phyloP scores from a whole-genome alignment of 2,797 vertebrate species.

The Eleutherodactylus coqui region DNA sequence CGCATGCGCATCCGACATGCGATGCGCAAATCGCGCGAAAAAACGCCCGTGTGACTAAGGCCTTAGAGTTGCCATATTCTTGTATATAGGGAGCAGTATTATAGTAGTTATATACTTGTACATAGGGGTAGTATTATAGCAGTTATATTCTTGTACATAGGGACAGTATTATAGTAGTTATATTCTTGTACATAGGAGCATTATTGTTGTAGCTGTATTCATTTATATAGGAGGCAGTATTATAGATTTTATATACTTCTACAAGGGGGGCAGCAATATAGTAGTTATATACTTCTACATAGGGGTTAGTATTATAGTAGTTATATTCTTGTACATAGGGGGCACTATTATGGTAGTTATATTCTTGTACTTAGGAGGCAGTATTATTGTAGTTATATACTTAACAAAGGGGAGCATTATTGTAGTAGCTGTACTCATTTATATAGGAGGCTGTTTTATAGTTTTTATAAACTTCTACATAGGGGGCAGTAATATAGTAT shows the following conservation, averaged over 20 bases:
- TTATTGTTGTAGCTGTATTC: too few species aligned
- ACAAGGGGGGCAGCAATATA: not conserved
- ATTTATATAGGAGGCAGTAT: not conserved
- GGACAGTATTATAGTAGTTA: not conserved
- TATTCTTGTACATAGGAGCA: too few species aligned
- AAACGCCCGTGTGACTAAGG: too few species aligned
- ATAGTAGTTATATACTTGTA: conserved; percentile 17
- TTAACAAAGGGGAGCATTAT: too few species aligned
- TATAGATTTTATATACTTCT: too few species aligned
- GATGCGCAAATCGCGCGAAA: too few species aligned
- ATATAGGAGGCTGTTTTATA: too few species aligned
- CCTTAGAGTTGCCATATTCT: not conserved
- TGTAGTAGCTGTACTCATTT: too few species aligned
- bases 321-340: not conserved
- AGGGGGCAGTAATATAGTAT: too few species aligned
- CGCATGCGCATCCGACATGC: too few species aligned
- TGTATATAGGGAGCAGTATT: conserved; percentile 6
- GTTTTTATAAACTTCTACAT: too few species aligned
- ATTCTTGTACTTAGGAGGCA: not conserved
- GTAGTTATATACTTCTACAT: not conserved
- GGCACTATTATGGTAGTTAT: too few species aligned
- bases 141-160: conserved; percentile 5
- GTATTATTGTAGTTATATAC: not conserved
- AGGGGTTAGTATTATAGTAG: not conserved
- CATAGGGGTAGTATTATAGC: not conserved